Evolutionary conservation across 1,140 invertebrate genomes (phyloP).

Genomic region (Paraescarpia echinospica): DNA sequence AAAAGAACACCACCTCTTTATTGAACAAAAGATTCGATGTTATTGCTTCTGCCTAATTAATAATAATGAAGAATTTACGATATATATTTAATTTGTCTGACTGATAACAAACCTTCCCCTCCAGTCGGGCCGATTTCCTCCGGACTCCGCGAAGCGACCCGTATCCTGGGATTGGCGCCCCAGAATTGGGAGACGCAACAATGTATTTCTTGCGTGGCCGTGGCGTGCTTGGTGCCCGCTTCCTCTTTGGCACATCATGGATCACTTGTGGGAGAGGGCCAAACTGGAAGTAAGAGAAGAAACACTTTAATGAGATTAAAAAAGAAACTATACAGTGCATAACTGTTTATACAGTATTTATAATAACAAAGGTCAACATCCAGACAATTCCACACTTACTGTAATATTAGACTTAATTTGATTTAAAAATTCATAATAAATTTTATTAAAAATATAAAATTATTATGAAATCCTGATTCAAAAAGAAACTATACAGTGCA

Average conservation of each 20-base stretch:
- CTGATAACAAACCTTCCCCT: slow-evolving; percentile 33
- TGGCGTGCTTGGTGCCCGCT: slow-evolving; percentile 8
- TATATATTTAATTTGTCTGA: background rate
- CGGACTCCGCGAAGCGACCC: slow-evolving; percentile 36
- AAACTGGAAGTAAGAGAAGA: background rate
- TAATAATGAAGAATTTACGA: background rate
- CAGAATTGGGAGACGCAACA: background rate
- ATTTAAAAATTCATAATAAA: no score
- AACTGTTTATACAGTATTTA: no score
- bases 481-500: no score
- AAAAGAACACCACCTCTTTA: no score
- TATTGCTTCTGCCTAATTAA: background rate
- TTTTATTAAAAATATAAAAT: no score
- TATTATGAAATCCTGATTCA: no score
- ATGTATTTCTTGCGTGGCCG: slow-evolving; percentile 1
- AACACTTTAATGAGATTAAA: background rate
- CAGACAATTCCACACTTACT: no score
- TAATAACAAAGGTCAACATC: no score
- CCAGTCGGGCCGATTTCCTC: slow-evolving; percentile 38
- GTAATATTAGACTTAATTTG: no score
- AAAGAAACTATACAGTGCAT: background rate
- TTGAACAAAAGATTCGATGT: no score
- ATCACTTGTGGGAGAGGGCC: slow-evolving; percentile 14
- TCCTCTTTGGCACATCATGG: slow-evolving; percentile 19
- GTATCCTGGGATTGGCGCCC: slow-evolving; percentile 27